phyloP scores from a whole-genome alignment of 2,113 vertebrate species.

The Riparia riparia region DNA sequence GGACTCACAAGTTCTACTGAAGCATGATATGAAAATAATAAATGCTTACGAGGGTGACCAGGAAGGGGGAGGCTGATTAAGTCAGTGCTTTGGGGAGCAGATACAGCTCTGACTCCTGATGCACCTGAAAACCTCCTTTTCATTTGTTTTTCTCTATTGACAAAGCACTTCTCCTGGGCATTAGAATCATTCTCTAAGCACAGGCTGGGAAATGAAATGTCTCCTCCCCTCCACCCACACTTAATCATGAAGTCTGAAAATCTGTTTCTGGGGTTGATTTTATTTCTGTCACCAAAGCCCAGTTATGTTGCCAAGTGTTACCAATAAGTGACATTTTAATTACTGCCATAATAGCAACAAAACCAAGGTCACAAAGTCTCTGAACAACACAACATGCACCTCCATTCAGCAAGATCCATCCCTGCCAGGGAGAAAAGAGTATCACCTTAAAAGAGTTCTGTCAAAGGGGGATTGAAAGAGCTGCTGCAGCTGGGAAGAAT shows the following conservation, averaged over 20 bases:
- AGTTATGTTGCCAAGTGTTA: neutral
- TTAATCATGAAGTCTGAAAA: neutral
- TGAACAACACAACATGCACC: neutral
- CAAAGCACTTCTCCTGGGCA: neutral
- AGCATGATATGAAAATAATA: neutral
- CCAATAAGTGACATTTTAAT: constrained; percentile 9
- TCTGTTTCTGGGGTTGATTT: neutral
- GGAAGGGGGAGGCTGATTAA: neutral
- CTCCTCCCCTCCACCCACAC: neutral
- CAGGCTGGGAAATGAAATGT: neutral
- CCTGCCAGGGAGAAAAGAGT: neutral
- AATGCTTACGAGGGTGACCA: neutral
- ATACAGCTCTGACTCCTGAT: neutral
- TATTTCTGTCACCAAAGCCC: neutral
- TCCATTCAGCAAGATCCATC: neutral
- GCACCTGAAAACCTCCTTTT: neutral
- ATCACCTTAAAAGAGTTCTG: neutral
- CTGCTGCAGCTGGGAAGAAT: neutral
- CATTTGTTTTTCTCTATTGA: neutral
- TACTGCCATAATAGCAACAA: neutral
- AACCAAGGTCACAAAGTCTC: neutral
- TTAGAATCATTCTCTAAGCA: neutral
- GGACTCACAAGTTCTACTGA: neutral
- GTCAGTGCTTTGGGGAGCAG: neutral
- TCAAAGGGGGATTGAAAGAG: neutral